A percentile compares a stretch with the other conserved stretches of the same genome.
These are phyloP conservation scores for Apaloderma vittatum DNA, from an alignment of 2,113 vertebrate species.

Conservation along the genomic window DNA sequence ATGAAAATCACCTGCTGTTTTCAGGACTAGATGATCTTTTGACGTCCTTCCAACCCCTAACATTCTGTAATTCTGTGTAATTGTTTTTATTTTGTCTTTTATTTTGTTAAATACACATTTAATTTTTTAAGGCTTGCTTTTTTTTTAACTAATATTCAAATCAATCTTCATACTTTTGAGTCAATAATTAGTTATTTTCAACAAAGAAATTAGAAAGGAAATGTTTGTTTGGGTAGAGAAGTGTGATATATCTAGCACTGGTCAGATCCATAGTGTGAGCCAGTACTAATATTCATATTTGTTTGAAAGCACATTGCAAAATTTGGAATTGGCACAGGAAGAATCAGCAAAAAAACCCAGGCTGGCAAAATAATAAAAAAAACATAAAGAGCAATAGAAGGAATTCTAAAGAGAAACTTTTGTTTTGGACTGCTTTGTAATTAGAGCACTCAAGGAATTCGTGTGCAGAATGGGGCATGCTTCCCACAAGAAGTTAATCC, in stretches of 20 bases:
- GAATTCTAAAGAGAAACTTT: not conserved
- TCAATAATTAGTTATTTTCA: not conserved
- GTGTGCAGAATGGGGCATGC: not conserved
- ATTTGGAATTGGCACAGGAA: not conserved
- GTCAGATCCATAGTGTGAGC: not conserved
- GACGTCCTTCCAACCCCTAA: too few relatives aligned
- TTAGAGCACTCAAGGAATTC: not conserved
- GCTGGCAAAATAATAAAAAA: not conserved
- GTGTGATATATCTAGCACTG: not conserved
- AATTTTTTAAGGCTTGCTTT: not conserved
- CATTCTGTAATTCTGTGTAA: not conserved
- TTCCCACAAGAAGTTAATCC: not conserved
- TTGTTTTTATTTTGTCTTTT: not conserved
- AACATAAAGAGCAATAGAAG: not conserved
- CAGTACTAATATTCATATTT: not conserved
- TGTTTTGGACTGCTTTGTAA: not conserved
- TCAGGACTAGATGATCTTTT: not conserved
- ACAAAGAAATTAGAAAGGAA: not conserved
- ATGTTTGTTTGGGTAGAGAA: not conserved
- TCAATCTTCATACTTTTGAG: not conserved
- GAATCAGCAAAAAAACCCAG: not conserved
- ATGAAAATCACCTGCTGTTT: not conserved
- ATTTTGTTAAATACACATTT: not conserved
- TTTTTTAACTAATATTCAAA: not conserved
- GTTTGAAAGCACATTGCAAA: not conserved